phyloP scores from a whole-genome alignment of 2,113 vertebrate genomes.

The Ia io region DNA sequence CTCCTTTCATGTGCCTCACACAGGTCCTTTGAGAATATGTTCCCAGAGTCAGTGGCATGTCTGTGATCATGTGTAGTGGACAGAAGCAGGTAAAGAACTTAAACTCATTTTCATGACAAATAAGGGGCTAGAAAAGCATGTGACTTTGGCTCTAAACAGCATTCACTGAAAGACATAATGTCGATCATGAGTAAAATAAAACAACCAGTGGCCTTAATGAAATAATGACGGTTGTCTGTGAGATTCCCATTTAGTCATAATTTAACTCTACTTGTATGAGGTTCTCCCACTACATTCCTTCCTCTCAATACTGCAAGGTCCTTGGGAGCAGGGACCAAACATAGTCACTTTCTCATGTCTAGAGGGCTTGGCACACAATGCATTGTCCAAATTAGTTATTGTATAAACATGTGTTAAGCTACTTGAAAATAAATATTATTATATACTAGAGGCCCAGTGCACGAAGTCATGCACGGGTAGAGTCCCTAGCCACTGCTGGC shows the following conservation, averaged over 20 bases:
- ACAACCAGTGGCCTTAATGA: background rate
- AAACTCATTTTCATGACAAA: background rate
- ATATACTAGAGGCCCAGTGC: background rate
- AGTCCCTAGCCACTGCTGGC: too few relatives aligned
- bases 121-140: background rate
- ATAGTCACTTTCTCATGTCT: background rate
- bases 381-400: background rate
- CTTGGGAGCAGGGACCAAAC: background rate
- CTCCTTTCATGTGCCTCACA: background rate
- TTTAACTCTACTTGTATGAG: background rate
- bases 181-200: background rate
- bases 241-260: background rate
- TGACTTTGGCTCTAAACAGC: background rate
- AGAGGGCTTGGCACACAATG: background rate
- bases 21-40: background rate
- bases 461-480: too few relatives aligned
- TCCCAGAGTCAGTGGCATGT: background rate
- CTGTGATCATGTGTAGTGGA: background rate
- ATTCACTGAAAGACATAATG: background rate
- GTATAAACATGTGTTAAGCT: background rate
- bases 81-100: background rate
- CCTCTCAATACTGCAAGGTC: background rate
- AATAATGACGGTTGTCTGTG: background rate
- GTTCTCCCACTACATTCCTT: background rate
- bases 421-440: constrained; percentile 5